These are phyloP conservation scores for Fratercula arctica DNA, from an alignment of 2,797 vertebrate genomes.

Conservation along the genomic window DNA sequence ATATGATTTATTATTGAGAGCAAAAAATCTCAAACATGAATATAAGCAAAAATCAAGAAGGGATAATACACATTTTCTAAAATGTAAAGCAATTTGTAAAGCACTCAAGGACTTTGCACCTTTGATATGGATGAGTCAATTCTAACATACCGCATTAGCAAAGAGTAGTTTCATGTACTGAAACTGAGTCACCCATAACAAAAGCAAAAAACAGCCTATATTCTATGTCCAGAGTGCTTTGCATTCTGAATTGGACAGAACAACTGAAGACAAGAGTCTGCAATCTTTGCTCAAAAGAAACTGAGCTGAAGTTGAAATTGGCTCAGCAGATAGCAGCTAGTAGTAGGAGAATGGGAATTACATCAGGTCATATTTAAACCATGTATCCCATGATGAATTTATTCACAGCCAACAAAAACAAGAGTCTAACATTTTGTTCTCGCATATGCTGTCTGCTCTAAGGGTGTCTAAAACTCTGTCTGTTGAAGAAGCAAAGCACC, in stretches of 20 bases:
- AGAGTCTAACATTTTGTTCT: slow-evolving; percentile 58
- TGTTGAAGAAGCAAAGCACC: slow-evolving; percentile 29
- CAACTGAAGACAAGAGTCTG: not conserved
- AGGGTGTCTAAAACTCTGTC: not conserved
- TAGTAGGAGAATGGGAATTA: slow-evolving; percentile 58
- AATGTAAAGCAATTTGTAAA: slow-evolving; percentile 10
- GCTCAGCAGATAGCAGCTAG: slow-evolving; percentile 49
- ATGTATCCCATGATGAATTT: slow-evolving; percentile 55
- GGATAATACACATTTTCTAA: not conserved
- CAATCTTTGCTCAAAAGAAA: slow-evolving; percentile 45
- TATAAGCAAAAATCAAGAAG: not conserved
- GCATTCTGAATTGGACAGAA: slow-evolving; percentile 9
- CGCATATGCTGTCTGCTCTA: not conserved
- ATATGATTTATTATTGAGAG: not conserved
- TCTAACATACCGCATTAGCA: not conserved
- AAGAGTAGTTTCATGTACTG: not conserved
- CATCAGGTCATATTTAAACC: slow-evolving; percentile 62
- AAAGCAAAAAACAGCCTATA: slow-evolving; percentile 3
- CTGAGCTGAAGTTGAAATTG: slow-evolving; percentile 49
- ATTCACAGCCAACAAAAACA: slow-evolving; percentile 64
- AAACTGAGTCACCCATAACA: slow-evolving; percentile 11
- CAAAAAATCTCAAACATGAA: not conserved
- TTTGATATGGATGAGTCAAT: not conserved
- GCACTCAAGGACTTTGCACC: not conserved
- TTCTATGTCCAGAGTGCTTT: not conserved